These are phyloP conservation scores for Leptobrachium ailaonicum DNA, from an alignment of 2,113 vertebrate genomes.

Conservation along the genomic window DNA sequence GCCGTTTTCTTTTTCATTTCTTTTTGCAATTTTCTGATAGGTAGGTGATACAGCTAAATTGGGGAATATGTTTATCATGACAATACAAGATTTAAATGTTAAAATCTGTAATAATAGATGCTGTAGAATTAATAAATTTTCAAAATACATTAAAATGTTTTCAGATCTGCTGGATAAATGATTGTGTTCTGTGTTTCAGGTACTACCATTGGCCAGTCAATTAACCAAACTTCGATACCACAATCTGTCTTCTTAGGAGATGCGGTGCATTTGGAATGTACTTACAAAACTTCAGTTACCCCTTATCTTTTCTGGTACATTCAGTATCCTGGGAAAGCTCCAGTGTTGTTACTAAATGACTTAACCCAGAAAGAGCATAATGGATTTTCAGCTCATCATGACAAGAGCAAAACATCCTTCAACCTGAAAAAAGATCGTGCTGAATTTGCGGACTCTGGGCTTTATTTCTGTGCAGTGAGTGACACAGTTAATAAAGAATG, in stretches of 20 bases:
- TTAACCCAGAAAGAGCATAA: neutral
- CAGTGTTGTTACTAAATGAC: neutral
- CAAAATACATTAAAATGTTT: neutral
- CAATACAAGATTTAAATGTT: neutral
- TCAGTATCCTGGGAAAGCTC: neutral
- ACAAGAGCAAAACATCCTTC: conserved; percentile 33
- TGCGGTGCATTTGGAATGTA: neutral
- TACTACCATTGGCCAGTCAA: rapidly evolving
- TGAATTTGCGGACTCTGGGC: neutral
- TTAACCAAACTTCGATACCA: neutral
- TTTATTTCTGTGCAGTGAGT: conserved; percentile 38
- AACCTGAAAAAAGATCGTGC: conserved; percentile 27
- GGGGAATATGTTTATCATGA: neutral
- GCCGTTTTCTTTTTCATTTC: neutral
- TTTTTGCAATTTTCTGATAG: neutral
- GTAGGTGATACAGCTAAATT: neutral
- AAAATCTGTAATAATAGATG: neutral
- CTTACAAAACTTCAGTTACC: neutral
- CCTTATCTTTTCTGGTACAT: conserved; percentile 7
- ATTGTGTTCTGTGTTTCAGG: neutral
- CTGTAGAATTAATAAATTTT: neutral
- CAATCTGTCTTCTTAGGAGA: neutral
- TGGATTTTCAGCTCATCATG: neutral
- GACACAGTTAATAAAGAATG: conserved; percentile 23
- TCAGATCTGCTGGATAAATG: neutral